Conservation (phyloP, 2,113 vertebrate species). For the Progne subis region DNA sequence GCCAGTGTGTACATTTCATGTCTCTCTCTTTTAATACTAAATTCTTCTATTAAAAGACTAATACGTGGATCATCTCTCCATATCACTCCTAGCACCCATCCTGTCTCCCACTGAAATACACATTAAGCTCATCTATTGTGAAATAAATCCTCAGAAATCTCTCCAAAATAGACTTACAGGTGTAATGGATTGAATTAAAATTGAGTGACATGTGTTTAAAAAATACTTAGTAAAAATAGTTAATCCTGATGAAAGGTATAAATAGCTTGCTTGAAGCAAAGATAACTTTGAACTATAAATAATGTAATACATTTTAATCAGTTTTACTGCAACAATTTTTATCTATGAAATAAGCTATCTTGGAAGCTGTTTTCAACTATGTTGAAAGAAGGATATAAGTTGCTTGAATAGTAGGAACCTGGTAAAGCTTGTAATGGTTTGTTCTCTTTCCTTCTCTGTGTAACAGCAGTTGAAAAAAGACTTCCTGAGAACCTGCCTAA, state of each 20-base stretch:
- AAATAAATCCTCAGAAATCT: slow-evolving; percentile 37
- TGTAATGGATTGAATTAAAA: slow-evolving; percentile 37
- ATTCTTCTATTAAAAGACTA: neutral
- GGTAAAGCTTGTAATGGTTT: neutral
- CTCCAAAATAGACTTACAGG: neutral
- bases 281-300: slow-evolving; percentile 42
- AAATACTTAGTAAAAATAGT: slow-evolving; percentile 17
- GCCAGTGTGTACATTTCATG: neutral
- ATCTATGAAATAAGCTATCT: neutral
- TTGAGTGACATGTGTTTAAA: neutral
- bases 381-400: neutral
- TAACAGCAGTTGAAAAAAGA: neutral
- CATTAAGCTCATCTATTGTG: slow-evolving; percentile 19
- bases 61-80: neutral
- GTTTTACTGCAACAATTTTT: slow-evolving; percentile 15
- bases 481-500: neutral
- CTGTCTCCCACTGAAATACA: neutral
- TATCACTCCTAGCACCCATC: slow-evolving; percentile 17
- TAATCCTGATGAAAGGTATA: slow-evolving; percentile 31
- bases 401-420: neutral
- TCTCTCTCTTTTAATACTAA: neutral
- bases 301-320: slow-evolving; percentile 42
- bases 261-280: slow-evolving; percentile 25
- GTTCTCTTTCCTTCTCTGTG: neutral
- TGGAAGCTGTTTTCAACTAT: slow-evolving; percentile 1